Base-by-base conservation (phyloP, 2,113 vertebrate genomes). In the Telmatochromis brichardi region DNA sequence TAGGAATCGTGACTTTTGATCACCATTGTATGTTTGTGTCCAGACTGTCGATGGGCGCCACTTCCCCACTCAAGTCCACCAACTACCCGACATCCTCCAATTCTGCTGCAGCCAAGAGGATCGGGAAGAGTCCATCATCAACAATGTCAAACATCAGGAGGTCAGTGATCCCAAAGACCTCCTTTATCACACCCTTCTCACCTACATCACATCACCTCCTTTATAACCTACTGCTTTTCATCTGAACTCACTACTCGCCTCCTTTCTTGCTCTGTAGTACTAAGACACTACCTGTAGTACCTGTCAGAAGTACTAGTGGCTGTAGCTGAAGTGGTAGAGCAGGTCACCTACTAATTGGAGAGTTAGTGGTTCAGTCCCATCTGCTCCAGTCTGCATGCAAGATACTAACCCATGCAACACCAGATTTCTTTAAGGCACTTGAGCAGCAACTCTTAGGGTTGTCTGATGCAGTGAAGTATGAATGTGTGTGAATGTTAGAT, bases 21-120 rank as follows among this genome's bases (percentile, higher is more conserved):
- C 3, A 4, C 19, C 45, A 7, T 47, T 47, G 45, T 47, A 47
- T 85, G 12, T 40, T 3, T 89, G 45, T 89, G 37, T 87, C 26
- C 65, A 98, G 98, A 89, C 68, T 97, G 90, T 97, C 95, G 14
- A 86, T 96, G 45, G 95, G 96, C 81, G 90, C 96, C 42, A 4
- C 91, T 33, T 97, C 96, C 50, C 94, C 97, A 51, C 88, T 98
- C 91, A 98, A 98, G 96, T 86, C 97, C 82, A 96, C 97, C 63
- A 99, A 97, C 89, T 95, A 96, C 89, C 86, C 95, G 23, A 78
- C 96, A 82, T 94, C 97, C 55, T 95, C 97, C 58, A 97, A 97
- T 73, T 96, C 96, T 2, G 95, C 96, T 2, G 95, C 96, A 3
- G 96, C 97, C 89, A 98, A 97, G 90, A 97, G 97, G 94, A 98